A percentile compares a stretch with the other conserved stretches of the same genome.
Evolutionary conservation across 2,888 invertebrate genomes (phyloP).

Genomic region (Hypolimnas misippus): DNA sequence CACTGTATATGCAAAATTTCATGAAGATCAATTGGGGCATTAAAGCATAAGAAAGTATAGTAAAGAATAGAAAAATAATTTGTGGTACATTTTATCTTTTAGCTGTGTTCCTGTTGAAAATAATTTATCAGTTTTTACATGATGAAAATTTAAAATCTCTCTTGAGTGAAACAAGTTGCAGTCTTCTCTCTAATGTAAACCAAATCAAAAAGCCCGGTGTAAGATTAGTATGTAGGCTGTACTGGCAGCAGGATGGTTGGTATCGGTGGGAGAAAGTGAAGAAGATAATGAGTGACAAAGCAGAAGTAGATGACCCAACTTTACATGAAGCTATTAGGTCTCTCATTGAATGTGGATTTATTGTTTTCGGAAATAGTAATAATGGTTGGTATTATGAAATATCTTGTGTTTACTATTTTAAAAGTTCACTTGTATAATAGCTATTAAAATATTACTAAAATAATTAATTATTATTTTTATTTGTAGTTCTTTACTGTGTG

Average conservation of each 20-base stretch:
- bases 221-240: slow-evolving; percentile 66
- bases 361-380: slow-evolving; percentile 44
- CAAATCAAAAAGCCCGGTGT: slow-evolving; percentile 56
- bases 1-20: too few species aligned
- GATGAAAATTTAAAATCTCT: slow-evolving; percentile 53
- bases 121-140: slow-evolving; percentile 60
- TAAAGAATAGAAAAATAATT: too few species aligned
- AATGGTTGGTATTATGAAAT: slow-evolving; percentile 46
- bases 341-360: slow-evolving; percentile 54
- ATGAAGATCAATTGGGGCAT: too few species aligned
- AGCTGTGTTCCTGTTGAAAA: slow-evolving; percentile 64
- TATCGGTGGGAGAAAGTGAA: slow-evolving; percentile 53
- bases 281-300: slow-evolving; percentile 48
- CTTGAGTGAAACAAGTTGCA: slow-evolving; percentile 51
- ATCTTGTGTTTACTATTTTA: too few species aligned
- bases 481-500: not conserved
- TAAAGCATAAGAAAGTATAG: too few species aligned
- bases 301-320: slow-evolving; percentile 45
- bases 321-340: slow-evolving; percentile 52
- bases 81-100: slow-evolving; percentile 42
- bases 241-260: slow-evolving; percentile 70
- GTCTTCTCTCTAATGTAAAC: slow-evolving; percentile 53
- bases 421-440: too few species aligned
- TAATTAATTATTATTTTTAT: too few species aligned
- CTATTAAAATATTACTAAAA: too few species aligned